Conservation (phyloP, 35 echinoderm and acorn worm genomes). For the Ptychodera flava region DNA sequence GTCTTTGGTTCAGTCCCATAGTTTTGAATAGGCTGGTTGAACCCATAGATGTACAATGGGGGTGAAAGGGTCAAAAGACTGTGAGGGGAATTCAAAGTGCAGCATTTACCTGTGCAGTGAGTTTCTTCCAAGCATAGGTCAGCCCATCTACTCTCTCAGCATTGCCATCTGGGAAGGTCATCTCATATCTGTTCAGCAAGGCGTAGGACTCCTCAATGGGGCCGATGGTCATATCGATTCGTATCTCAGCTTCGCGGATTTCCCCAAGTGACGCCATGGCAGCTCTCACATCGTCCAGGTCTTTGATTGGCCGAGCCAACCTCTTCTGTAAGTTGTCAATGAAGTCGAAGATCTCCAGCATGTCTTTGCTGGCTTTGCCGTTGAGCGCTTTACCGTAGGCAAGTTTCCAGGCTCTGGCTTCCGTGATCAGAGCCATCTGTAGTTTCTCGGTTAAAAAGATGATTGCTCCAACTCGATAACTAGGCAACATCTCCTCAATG, state of each 20-base stretch:
- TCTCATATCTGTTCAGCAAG: slow-evolving; percentile 76
- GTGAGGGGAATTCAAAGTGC: too few species aligned
- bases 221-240: slow-evolving; percentile 89
- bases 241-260: slow-evolving; percentile 83
- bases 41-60: too few species aligned
- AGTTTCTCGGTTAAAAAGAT: slow-evolving; percentile 81
- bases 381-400: slow-evolving; percentile 90
- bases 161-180: slow-evolving; percentile 84
- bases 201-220: slow-evolving; percentile 92
- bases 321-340: slow-evolving; percentile 91
- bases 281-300: slow-evolving; percentile 81
- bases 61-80: too few species aligned
- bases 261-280: slow-evolving; percentile 76
- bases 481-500: slow-evolving; percentile 66
- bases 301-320: slow-evolving; percentile 77
- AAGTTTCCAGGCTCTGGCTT: slow-evolving; percentile 89
- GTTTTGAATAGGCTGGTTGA: too few species aligned
- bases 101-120: slow-evolving; percentile 67
- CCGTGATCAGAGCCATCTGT: slow-evolving; percentile 61
- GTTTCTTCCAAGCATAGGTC: slow-evolving; percentile 94
- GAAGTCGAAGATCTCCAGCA: slow-evolving; percentile 89
- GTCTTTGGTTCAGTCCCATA: too few species aligned
- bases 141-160: slow-evolving; percentile 91
- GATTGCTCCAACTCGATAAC: slow-evolving; percentile 74
- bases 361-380: slow-evolving; percentile 72